Evolutionary conservation across 2,888 invertebrate species (phyloP).

Genomic region (Acanthacorydalis orientalis): DNA sequence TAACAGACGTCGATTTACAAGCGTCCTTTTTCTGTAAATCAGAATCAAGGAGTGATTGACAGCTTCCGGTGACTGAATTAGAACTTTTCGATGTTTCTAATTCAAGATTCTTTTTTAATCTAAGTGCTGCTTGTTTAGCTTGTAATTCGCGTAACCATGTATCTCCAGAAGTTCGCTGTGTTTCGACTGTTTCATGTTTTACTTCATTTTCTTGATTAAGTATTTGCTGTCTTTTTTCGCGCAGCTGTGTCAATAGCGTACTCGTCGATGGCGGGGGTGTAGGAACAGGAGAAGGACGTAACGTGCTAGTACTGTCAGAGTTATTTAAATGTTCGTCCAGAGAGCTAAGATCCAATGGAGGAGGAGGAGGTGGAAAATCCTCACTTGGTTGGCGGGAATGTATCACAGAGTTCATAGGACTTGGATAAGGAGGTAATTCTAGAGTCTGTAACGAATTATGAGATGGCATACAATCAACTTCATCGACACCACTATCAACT

Average conservation of each 20-base stretch:
- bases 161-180: constrained; percentile 29
- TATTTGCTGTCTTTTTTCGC: constrained; percentile 45
- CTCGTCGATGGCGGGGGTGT: constrained; percentile 18
- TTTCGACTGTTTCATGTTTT: constrained; percentile 21
- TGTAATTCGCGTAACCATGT: constrained; percentile 66
- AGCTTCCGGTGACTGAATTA: constrained; percentile 4
- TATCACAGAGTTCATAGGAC: constrained; percentile 54
- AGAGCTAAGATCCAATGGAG: constrained; percentile 51
- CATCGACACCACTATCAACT: constrained; percentile 38
- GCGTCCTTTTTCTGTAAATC: constrained; percentile 8
- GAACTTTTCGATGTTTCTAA: background rate
- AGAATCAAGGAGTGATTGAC: constrained; percentile 1
- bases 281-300: constrained; percentile 18
- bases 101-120: constrained; percentile 32
- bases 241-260: constrained; percentile 40
- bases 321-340: constrained; percentile 35
- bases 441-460: constrained; percentile 27
- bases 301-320: constrained; percentile 11
- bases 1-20: constrained; percentile 36
- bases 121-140: constrained; percentile 53
- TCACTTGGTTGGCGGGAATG: constrained; percentile 78
- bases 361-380: constrained; percentile 81
- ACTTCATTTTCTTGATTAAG: constrained; percentile 28
- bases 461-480: constrained; percentile 42
- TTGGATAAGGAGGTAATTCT: constrained; percentile 67